Evolutionary conservation across 1,140 invertebrate genomes (phyloP), one percentile per base, ranked within the genome.

Genomic region (Caenorhabditis inopinata): DNA sequence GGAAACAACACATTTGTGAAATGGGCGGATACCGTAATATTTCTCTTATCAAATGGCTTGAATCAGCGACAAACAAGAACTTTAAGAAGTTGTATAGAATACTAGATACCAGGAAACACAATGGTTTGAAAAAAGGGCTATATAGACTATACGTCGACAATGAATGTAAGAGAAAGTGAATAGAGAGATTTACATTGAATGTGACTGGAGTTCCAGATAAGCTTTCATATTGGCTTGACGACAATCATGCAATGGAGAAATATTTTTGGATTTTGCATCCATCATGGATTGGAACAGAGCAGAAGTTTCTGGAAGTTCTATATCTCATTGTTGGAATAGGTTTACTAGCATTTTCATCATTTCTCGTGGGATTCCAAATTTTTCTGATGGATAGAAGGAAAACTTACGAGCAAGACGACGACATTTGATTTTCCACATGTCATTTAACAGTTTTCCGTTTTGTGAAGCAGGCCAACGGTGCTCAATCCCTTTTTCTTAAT

Each of bases 21-120:
- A 68, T 68, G 58, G 58, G 58, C 58, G 58, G 58, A 2, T 68
- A 68, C 32, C 58, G 58, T 38, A 68, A 68, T 68, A 68, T 68
- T 42, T 68, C 58, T 21, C 25, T 68, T 2, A 68, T 68, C 32
- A 68, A 68, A 27, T 68, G 58, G 58, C n/a, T 68, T 11, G 58
- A 68, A 27, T 12, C 32, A 21, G 11, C 58, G 18, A 68, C 58
- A 6, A 68, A 68, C n/a, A 68, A 42, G n/a, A 68, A 68, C 18
- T 68, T 68, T 18, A 68, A 68, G n/a, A 68, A 68, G 32, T 68
- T 68, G 2, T 68, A 68, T 21, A 68, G 58, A 42, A 68, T 68
- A 16, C n/a, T 68, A 9, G 32, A 68, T 16, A 38, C n/a, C 2
- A 32, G 9, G n/a, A 68, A 68, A 42, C 58, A 68, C n/a, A 21